Percentiles rank a stretch among this genome's conserved stretches.
These are phyloP conservation scores for Anabas testudineus DNA, from an alignment of 2,797 vertebrate genomes.

Conservation along the genomic window DNA sequence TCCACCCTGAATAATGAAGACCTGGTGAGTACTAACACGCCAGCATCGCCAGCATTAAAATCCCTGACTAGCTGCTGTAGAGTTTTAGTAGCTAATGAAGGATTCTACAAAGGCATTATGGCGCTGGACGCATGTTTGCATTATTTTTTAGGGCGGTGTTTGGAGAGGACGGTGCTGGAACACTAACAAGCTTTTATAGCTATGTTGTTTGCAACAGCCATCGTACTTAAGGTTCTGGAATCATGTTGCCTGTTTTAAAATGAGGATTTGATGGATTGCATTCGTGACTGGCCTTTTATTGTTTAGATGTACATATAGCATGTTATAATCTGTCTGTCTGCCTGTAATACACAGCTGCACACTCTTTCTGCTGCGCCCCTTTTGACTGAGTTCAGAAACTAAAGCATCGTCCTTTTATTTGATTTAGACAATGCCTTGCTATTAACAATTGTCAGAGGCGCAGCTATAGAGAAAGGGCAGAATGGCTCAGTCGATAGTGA, in stretches of 20 bases:
- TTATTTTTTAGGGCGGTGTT: slow-evolving; percentile 33
- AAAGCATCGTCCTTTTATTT: slow-evolving; percentile 34
- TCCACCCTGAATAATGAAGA: slow-evolving; percentile 96
- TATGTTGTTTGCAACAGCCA: slow-evolving; percentile 32
- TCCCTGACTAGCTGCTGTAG: slow-evolving; percentile 38
- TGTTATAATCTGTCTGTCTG: slow-evolving; percentile 25
- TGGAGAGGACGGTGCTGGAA: slow-evolving; percentile 9
- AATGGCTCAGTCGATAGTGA: slow-evolving; percentile 70
- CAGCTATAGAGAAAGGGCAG: slow-evolving; percentile 44
- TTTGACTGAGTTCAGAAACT: slow-evolving; percentile 39
- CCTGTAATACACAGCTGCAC: slow-evolving; percentile 14
- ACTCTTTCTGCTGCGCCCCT: slow-evolving; percentile 20
- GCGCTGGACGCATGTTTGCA: slow-evolving; percentile 32
- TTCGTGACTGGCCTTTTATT: slow-evolving; percentile 27
- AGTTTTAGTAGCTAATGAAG: slow-evolving; percentile 27
- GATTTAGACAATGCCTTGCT: slow-evolving; percentile 29
- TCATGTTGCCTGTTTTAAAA: slow-evolving; percentile 37
- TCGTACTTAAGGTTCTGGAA: slow-evolving; percentile 23
- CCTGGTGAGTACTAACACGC: slow-evolving; percentile 88
- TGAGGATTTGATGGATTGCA: slow-evolving; percentile 40
- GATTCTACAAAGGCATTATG: slow-evolving; percentile 17
- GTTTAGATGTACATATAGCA: slow-evolving; percentile 25
- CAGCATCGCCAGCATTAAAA: slow-evolving; percentile 27
- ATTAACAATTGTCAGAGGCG: slow-evolving; percentile 54
- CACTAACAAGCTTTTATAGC: slow-evolving; percentile 34